Evolutionary conservation across 53 echinoderm and acorn worm species (phyloP).

Genomic region (Hippasteria phrygiana): DNA sequence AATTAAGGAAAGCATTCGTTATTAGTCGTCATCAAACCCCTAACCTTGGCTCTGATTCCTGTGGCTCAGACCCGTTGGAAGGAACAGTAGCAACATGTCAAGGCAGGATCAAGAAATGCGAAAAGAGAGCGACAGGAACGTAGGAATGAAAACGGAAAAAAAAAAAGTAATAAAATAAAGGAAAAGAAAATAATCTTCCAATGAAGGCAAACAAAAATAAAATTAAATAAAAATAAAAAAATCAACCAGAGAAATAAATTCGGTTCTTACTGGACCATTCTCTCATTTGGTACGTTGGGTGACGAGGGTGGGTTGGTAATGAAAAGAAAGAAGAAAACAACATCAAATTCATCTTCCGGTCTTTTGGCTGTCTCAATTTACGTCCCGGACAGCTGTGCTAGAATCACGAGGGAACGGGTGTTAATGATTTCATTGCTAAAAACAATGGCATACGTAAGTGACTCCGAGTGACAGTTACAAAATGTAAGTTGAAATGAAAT

Average conservation of each 20-base stretch:
- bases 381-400: too few relatives aligned
- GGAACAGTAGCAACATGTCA: conserved; percentile 57
- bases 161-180: conserved; percentile 32
- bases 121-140: conserved; percentile 57
- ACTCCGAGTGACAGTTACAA: neutral
- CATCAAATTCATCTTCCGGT: too few relatives aligned
- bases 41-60: conserved; percentile 59
- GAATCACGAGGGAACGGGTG: neutral
- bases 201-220: conserved; percentile 13
- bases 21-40: conserved; percentile 48
- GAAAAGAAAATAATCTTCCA: conserved; percentile 32
- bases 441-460: too few relatives aligned
- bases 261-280: conserved; percentile 65
- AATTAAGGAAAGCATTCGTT: conserved; percentile 10
- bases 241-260: conserved; percentile 58
- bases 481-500: conserved; percentile 10
- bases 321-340: conserved; percentile 58
- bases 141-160: conserved; percentile 47
- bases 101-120: conserved; percentile 51
- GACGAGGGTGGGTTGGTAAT: conserved; percentile 58
- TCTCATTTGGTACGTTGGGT: conserved; percentile 65
- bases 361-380: too few relatives aligned
- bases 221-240: too few relatives aligned
- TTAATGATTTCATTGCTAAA: too few relatives aligned
- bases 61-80: conserved; percentile 61